Evolutionary conservation across 2,797 vertebrate species (phyloP), one percentile per base, ranked within the genome.

Genomic region (Crypturellus tataupa): DNA sequence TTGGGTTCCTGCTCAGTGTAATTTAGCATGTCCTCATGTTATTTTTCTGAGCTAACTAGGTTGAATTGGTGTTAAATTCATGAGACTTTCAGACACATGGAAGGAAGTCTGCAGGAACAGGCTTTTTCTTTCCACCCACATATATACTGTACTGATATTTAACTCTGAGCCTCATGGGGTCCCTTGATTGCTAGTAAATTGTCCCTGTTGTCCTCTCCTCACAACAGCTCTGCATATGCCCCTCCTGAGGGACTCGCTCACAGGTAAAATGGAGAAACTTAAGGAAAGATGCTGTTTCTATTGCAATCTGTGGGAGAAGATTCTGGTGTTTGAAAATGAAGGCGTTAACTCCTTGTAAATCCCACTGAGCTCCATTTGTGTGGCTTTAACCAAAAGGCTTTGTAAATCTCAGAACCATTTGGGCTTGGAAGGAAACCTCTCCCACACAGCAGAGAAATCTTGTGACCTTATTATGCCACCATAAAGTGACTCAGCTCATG

Each of bases 401-500:
- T 80, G 69, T 75, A 85, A 59, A 81, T 84, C 51, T 91, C 44
- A 69, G 1, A 59, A 44, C 10, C 55, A 10, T 39, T 77, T 85
- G 46, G 12, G 69, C 55, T 76, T 86, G 62, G 76, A 75, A 71
- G 9, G 23, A 5, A 95, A 46, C 7, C 4, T 47, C 13, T 82
- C 70, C 70, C 47, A 62, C 77, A 55, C 58, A 60, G 59, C 35
- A 86, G 29, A 93, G 59, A 79, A 79, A 46, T 47, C 39, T 56
- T 94, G 58, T 90, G 88, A 89, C 79, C 64, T 82, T 95, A 60
- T 70, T 87, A 94, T 13, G 80, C 15, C 31, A 62, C 37, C 20
- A 55, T 85, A 85, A 95, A 94, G 85, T 93, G 88, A 94, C 71
- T 96, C 88, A 92, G 75, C 71, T 91, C 53, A 67, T 73, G 37